Conservation (phyloP, 2,888 invertebrate genomes). For the Platerodrilus igneus region DNA sequence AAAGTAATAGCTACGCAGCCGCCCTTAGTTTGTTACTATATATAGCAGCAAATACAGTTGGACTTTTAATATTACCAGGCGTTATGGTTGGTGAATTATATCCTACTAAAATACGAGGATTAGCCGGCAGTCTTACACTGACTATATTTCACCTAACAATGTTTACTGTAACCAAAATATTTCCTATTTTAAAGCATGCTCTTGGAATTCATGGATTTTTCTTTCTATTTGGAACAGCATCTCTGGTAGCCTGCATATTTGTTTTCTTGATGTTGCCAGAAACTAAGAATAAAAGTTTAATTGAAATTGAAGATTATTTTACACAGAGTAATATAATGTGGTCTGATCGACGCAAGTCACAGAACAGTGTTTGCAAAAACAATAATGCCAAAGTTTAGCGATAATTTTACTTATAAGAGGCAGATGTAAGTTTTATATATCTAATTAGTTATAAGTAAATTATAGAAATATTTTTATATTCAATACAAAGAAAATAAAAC, state of each 20-base stretch:
- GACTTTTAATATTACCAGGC: constrained; percentile 69
- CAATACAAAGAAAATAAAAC: no score
- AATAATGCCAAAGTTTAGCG: background rate
- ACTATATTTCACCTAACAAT: constrained; percentile 65
- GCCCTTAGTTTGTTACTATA: constrained; percentile 59
- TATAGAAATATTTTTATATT: no score
- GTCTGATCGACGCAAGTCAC: constrained; percentile 50
- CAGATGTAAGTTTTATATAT: no score
- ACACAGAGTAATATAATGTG: constrained; percentile 61
- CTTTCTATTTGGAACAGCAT: constrained; percentile 62
- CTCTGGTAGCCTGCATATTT: constrained; percentile 59
- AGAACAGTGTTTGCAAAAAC: background rate
- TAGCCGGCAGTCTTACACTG: constrained; percentile 70
- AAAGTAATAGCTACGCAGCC: constrained; percentile 43
- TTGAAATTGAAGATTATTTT: constrained; percentile 76
- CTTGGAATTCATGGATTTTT: constrained; percentile 67
- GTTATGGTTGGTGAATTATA: constrained; percentile 72
- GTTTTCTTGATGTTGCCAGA: constrained; percentile 68
- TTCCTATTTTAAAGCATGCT: constrained; percentile 56
- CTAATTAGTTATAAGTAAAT: no score
- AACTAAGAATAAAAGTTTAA: constrained; percentile 65
- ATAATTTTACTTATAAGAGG: background rate
- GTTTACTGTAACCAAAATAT: constrained; percentile 66
- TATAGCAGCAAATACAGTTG: constrained; percentile 68
- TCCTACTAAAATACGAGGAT: constrained; percentile 67